Conservation (phyloP, 1,140 invertebrate species). For the Eueides isabella region DNA sequence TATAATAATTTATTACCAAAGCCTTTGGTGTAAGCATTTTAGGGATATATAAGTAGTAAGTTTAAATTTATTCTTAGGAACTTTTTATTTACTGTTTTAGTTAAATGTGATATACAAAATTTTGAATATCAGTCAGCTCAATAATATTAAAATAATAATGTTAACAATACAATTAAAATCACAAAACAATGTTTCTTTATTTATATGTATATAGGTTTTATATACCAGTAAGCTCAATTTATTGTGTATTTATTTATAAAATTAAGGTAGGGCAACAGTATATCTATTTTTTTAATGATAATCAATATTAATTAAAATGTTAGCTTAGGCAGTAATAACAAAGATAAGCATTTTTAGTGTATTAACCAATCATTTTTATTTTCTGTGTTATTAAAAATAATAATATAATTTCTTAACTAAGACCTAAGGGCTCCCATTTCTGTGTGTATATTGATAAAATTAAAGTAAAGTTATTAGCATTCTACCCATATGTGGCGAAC, state of each 20-base stretch:
- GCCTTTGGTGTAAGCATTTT: neutral
- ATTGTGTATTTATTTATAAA: neutral
- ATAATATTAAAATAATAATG: no score
- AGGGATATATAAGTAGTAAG: neutral
- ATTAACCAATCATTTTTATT: no score
- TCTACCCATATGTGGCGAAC: neutral
- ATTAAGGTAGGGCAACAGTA: neutral
- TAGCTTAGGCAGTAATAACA: neutral
- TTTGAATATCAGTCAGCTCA: no score
- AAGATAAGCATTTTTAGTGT: neutral
- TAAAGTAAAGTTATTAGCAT: neutral
- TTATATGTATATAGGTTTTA: neutral
- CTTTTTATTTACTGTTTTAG: neutral
- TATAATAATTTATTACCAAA: slow-evolving; percentile 6
- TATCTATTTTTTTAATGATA: no score
- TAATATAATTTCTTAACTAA: neutral
- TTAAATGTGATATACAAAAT: neutral
- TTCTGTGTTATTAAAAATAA: neutral
- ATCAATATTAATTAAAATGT: no score
- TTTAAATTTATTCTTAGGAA: neutral
- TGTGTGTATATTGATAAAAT: no score
- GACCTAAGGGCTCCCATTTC: no score
- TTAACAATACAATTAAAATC: no score
- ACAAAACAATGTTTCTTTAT: no score
- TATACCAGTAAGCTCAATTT: neutral